These are phyloP conservation scores for Watsonalla binaria DNA, from an alignment of 2,888 invertebrate genomes.

Conservation along the genomic window DNA sequence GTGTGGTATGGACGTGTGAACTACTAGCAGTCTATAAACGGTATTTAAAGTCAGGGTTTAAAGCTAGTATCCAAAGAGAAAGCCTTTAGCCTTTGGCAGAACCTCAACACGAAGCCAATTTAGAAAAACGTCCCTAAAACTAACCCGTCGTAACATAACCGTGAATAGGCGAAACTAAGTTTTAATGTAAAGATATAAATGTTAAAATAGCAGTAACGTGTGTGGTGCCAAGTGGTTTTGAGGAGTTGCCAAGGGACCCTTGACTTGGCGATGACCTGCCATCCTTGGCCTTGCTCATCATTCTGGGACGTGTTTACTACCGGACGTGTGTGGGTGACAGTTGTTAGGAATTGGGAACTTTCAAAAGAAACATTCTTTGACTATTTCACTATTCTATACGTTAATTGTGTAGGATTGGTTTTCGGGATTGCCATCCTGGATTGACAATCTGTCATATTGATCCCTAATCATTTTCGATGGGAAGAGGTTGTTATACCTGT, in stretches of 20 bases:
- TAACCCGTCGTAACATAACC: neutral
- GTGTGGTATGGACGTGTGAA: too few species aligned
- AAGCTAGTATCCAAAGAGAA: too few species aligned
- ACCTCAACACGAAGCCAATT: neutral
- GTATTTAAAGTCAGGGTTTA: too few species aligned
- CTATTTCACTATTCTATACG: too few species aligned
- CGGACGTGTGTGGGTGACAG: neutral
- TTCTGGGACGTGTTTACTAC: neutral
- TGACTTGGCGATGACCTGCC: slow-evolving; percentile 8
- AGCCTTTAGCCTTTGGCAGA: too few species aligned
- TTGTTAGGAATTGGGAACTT: neutral
- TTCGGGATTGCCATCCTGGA: too few species aligned
- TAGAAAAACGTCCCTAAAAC: neutral
- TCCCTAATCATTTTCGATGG: too few species aligned
- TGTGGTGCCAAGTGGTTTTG: slow-evolving; percentile 21
- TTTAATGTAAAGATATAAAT: slow-evolving; percentile 14
- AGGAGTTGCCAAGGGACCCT: slow-evolving; percentile 11
- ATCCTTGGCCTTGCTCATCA: slow-evolving; percentile 5
- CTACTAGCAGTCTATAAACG: too few species aligned
- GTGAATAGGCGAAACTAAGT: neutral
- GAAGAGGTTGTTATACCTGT: too few species aligned
- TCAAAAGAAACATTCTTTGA: too few species aligned
- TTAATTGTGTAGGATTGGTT: too few species aligned
- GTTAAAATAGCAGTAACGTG: slow-evolving; percentile 7
- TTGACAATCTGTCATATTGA: too few species aligned